Base-by-base conservation (phyloP, 1,140 invertebrate genomes). In the Tetraneura akinire region DNA sequence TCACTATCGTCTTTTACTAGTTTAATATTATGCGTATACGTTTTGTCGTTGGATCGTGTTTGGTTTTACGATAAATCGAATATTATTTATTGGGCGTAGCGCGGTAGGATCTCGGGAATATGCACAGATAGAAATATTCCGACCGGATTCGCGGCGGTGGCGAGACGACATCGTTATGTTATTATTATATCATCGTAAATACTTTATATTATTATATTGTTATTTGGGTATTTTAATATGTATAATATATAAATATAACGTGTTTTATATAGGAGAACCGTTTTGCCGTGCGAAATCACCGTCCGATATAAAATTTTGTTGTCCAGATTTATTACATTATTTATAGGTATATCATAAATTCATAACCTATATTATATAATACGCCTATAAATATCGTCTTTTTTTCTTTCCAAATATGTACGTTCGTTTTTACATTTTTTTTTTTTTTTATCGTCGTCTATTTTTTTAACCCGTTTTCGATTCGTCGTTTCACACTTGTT, bases 41-140 rank as follows among this genome's bases (percentile, higher is more conserved):
- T 18, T 10, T 18, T 18, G 62, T 10, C 29, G 51, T 55, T 18
- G 16, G 16, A 51, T 51, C 14, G 16, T 51, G 49, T 51, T 51
- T 10, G 32, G 62, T 10, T 47, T 68, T 26, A 68, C 21, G 21
- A 68, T 68, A 47, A 68, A 37, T 68, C 66, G 66, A 68, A 47
- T 68, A 68, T 68, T 68, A 68, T 68, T 68, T 47, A 47, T 47
- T 47, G 21, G 13, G 42, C 42, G 66, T 68, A 68, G 66, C 21
- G 42, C 37, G 42, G 66, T 45, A 68, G 42, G 37, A 13, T 21
- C n/a, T 42, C 32, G 5, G n/a, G 21, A 11, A 37, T 4, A 37
- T 8, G n/a, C 32, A 37, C 3, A 37, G 21, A n/a, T 13, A 16
- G 6, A 45, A 16, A 68, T 23, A 47, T 47, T 26, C 14, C 21